Evolutionary conservation across 2,113 vertebrate species (phyloP).

Genomic region (Limanda limanda): DNA sequence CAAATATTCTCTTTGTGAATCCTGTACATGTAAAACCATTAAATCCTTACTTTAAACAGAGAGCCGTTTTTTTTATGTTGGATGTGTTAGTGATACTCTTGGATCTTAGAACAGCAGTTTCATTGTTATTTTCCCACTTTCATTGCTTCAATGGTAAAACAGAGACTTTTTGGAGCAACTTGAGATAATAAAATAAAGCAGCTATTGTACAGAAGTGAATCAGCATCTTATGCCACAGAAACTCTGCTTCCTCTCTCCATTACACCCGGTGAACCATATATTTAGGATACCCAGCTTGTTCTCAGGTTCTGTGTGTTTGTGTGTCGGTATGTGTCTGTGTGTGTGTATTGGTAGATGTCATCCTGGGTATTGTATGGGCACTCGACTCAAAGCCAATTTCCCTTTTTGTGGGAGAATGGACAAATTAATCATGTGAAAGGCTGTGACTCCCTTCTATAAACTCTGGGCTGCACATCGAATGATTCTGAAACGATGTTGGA

Average conservation of each 20-base stretch:
- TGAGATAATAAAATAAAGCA: conserved; percentile 8
- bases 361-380: neutral
- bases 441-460: no score
- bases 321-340: no score
- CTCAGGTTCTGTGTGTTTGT: conserved; percentile 1
- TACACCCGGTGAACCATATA: conserved; percentile 1
- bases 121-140: conserved; percentile 14
- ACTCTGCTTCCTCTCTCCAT: conserved; percentile 1
- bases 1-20: no score
- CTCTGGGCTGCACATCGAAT: no score
- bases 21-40: neutral
- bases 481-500: no score
- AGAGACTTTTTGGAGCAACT: neutral
- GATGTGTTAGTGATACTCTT: no score
- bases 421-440: conserved; percentile 1
- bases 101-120: conserved; percentile 13
- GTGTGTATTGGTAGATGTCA: neutral
- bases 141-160: conserved; percentile 27
- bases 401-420: conserved; percentile 11
- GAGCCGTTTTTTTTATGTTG: no score
- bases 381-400: conserved; percentile 9
- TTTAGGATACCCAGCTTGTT: conserved; percentile 20
- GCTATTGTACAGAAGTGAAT: neutral
- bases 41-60: no score
- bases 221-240: neutral